A percentile compares a stretch with the other conserved stretches of the same genome.
These are phyloP conservation scores for Macrophya annulata DNA, from an alignment of 2,888 invertebrate species.

Conservation along the genomic window DNA sequence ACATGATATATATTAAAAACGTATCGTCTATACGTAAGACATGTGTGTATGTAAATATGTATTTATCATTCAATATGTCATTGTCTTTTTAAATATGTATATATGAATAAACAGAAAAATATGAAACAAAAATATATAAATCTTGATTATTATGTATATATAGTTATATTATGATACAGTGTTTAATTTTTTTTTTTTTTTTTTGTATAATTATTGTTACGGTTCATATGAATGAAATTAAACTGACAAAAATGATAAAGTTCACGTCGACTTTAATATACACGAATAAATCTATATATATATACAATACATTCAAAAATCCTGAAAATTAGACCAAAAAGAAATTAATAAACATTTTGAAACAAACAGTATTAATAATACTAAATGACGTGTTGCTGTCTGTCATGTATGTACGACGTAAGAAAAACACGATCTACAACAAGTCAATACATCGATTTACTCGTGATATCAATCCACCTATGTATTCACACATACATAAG, in stretches of 20 bases:
- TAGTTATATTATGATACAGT: too few relatives aligned
- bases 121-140: background rate
- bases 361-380: background rate
- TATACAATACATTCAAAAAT: too few relatives aligned
- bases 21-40: background rate
- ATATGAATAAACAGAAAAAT: background rate
- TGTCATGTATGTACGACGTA: background rate
- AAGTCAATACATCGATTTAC: background rate
- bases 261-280: background rate
- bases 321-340: too few relatives aligned
- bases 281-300: background rate
- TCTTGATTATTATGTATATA: background rate
- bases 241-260: background rate
- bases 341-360: too few relatives aligned
- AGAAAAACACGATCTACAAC: constrained; percentile 24
- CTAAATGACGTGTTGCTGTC: background rate
- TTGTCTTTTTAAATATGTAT: background rate
- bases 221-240: background rate
- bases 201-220: background rate
- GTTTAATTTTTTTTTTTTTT: background rate
- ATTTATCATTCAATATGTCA: background rate
- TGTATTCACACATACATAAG: background rate
- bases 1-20: background rate
- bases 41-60: background rate
- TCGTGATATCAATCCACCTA: background rate